A percentile compares a stretch with the other conserved stretches of the same genome.
Conservation (phyloP, 2,797 vertebrate species). For the Sebastolobus altivelis region DNA sequence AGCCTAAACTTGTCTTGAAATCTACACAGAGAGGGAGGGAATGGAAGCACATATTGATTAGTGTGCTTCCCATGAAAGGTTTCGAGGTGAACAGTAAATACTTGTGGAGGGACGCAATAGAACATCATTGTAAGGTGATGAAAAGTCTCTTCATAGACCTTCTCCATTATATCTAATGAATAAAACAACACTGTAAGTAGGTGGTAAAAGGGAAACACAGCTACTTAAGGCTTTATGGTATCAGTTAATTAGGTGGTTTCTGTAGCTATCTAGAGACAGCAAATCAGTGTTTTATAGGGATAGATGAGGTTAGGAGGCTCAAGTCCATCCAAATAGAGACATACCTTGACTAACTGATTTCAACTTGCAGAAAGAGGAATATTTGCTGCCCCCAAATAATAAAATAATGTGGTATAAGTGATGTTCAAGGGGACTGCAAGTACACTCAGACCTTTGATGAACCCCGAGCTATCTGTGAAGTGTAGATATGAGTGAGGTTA, state of each 20-base stretch:
- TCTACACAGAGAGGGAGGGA: constrained; percentile 63
- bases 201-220: constrained; percentile 21
- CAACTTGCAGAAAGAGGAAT: neutral
- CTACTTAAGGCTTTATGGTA: constrained; percentile 21
- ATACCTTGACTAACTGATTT: neutral
- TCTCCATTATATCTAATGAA: constrained; percentile 40
- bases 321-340: neutral
- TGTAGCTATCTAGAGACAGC: constrained; percentile 6
- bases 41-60: constrained; percentile 74
- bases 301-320: constrained; percentile 2
- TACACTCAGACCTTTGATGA: neutral
- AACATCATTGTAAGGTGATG: constrained; percentile 37
- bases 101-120: constrained; percentile 34
- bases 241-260: constrained; percentile 37
- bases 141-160: constrained; percentile 24
- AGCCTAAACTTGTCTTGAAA: constrained; percentile 80
- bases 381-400: neutral
- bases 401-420: neutral
- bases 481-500: neutral
- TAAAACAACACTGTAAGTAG: constrained; percentile 31
- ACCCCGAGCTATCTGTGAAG: neutral
- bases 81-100: constrained; percentile 57
- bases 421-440: neutral
- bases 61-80: constrained; percentile 51
- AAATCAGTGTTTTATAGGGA: constrained; percentile 12